Evolutionary conservation across 1,140 invertebrate species (phyloP).

Genomic region (Pachypeltis micranthus): DNA sequence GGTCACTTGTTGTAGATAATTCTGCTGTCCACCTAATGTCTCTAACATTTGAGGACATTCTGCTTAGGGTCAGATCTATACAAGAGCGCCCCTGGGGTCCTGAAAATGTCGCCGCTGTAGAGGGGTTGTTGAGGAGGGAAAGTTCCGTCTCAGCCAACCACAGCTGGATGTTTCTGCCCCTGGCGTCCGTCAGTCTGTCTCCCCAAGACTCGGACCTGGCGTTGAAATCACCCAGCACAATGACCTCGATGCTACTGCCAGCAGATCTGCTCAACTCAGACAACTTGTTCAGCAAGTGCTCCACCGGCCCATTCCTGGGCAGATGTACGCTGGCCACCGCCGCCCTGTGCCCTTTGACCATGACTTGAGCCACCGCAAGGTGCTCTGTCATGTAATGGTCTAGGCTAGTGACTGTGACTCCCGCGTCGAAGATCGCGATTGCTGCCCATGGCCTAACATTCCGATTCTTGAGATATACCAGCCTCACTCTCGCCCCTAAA

Average conservation of each 20-base stretch:
- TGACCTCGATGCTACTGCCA: not conserved
- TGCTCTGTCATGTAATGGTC: not conserved
- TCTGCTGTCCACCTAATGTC: not conserved
- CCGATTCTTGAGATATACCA: not conserved
- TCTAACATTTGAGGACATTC: not conserved
- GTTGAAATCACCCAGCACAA: not conserved
- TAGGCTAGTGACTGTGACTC: not conserved
- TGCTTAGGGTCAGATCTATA: not conserved
- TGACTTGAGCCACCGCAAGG: not conserved
- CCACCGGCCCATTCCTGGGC: not conserved
- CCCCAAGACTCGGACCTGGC: not conserved
- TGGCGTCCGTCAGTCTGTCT: not conserved
- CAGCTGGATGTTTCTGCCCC: not conserved
- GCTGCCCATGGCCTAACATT: not conserved
- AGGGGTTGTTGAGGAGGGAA: not conserved
- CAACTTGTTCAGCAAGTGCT: not conserved
- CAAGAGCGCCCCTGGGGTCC: not conserved
- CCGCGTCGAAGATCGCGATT: no score
- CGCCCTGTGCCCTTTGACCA: not conserved
- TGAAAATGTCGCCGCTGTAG: not conserved
- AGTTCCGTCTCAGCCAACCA: not conserved
- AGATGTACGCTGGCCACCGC: not conserved
- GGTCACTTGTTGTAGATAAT: not conserved
- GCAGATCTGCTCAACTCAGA: not conserved
- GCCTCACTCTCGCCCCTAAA: not conserved